Evolutionary conservation across 2,888 invertebrate species (phyloP), one percentile per base, ranked within the genome.

Genomic region (Polydesmus complanatus): DNA sequence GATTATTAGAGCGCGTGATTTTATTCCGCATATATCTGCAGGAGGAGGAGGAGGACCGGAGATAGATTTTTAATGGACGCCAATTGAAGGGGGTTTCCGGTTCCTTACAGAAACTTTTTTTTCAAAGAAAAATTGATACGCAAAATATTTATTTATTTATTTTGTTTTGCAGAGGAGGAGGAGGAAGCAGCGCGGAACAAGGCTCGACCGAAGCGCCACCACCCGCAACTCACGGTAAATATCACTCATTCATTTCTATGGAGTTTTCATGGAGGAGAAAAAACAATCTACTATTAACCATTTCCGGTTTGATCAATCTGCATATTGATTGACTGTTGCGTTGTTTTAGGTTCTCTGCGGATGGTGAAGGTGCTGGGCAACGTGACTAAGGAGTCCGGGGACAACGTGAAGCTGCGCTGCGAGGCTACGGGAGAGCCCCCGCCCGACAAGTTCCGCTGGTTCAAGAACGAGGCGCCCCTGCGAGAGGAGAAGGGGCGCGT

Each of bases 391-490:
- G 78, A 79, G 65, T 74, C 78, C 3, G 83, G 83, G 2, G 80
- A 80, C 62, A 76, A 75, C 37, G 78, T 81, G 22, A 78, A 79
- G 65, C 75, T 85, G 66, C 72, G 79, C 54, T 86, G 86, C 71
- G 83, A 84, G 70, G 83, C 83, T 53, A 73, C 77, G 18, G 81
- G 81, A 1, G 75, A 78, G 66, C 82, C 82, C 0, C 75, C 78
- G 1, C 81, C 82, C 27, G 74, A 72, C 49, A 77, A 75, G 67
- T 78, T 84, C 65, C 67, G 73, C 53, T 86, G 85, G 85, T 79
- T 76, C 69, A 80, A 81, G 70, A 80, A 83, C 68, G 78, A 78
- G 65, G 78, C 77, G 2, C 79, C 77, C 0, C 69, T 82, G 1
- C 69, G 69, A 27, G 68, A 73, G 49, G 73, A 76, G 64, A 72